A percentile compares a stretch with the other conserved stretches of the same genome.
phyloP scores from a whole-genome alignment of 2,888 invertebrate genomes.

The Polyommatus iphigenia region DNA sequence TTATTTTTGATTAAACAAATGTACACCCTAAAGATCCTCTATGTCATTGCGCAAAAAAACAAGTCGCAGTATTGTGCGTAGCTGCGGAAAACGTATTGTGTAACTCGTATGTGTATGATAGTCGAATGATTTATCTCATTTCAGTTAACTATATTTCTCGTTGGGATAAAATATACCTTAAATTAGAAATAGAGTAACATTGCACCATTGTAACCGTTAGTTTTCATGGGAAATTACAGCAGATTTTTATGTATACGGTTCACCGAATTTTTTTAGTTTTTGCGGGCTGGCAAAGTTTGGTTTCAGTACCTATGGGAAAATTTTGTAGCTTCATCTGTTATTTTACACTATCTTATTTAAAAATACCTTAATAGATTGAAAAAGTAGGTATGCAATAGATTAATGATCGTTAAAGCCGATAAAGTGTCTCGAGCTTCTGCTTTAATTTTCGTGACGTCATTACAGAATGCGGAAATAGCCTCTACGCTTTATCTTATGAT shows the following conservation, averaged over 20 bases:
- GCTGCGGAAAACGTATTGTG: constrained; percentile 19
- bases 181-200: constrained; percentile 24
- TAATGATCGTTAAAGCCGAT: background rate
- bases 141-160: constrained; percentile 1
- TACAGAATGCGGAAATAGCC: background rate
- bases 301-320: background rate
- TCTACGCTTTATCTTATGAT: background rate
- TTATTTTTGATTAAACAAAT: constrained; percentile 20
- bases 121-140: background rate
- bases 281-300: background rate
- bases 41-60: constrained; percentile 23
- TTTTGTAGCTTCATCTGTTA: background rate
- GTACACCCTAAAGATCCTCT: constrained; percentile 23
- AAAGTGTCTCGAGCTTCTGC: background rate
- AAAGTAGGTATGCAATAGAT: background rate
- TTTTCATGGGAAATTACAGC: background rate
- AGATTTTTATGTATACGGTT: background rate
- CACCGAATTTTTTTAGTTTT: background rate
- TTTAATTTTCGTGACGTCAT: constrained; percentile 5
- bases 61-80: constrained; percentile 20
- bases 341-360: background rate
- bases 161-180: constrained; percentile 1
- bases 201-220: constrained; percentile 27
- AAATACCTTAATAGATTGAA: background rate
- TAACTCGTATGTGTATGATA: background rate